These are phyloP conservation scores for Hydrozoanthus tunicans DNA, from an alignment of 64 coral and sea anemone genomes.

Conservation along the genomic window DNA sequence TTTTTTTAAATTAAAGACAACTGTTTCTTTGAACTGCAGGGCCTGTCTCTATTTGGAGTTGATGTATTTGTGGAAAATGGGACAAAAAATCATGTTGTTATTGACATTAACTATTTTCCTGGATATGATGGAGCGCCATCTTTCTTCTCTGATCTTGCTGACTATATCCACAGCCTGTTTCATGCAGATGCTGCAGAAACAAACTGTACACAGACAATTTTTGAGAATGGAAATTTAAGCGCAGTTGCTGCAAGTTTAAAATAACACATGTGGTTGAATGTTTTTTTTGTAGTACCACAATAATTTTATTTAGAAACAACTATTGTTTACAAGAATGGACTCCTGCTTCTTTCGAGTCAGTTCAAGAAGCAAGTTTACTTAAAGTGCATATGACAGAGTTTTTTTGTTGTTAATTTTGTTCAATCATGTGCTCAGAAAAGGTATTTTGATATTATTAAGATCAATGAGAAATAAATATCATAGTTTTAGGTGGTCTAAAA, in stretches of 20 bases:
- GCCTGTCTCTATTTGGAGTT: conserved; percentile 94
- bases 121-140: conserved; percentile 85
- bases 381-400: background rate
- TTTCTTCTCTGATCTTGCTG: conserved; percentile 75
- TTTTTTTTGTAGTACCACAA: background rate
- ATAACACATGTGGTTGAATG: background rate
- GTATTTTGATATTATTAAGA: too few species aligned
- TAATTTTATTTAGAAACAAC: background rate
- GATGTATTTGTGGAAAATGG: conserved; percentile 96
- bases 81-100: conserved; percentile 84
- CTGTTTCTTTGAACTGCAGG: conserved; percentile 40
- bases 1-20: background rate
- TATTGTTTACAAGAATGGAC: background rate
- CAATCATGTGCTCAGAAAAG: too few species aligned
- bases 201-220: conserved; percentile 22
- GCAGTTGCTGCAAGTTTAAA: conserved; percentile 53
- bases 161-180: conserved; percentile 69
- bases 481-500: too few species aligned
- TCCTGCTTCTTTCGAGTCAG: background rate
- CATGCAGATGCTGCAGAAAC: conserved; percentile 10
- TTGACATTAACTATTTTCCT: conserved; percentile 99
- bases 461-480: too few species aligned
- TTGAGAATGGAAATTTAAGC: conserved; percentile 26
- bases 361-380: background rate
- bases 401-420: too few species aligned